These are phyloP conservation scores for Typhlomys cinereus DNA, from an alignment of 2,113 vertebrate genomes.

Conservation along the genomic window DNA sequence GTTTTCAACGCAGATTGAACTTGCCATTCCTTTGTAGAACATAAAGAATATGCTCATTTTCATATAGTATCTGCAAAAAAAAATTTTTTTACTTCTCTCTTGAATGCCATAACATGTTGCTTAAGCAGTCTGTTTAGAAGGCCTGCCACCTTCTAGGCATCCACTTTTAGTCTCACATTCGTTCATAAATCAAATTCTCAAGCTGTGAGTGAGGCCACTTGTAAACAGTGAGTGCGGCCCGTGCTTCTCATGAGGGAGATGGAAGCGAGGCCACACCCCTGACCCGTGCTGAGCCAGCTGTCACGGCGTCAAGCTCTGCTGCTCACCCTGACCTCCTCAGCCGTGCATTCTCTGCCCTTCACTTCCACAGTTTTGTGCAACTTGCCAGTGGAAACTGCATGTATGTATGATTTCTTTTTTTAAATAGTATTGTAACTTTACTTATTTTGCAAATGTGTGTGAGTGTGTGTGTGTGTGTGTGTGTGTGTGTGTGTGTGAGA, in stretches of 20 bases:
- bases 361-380: background rate
- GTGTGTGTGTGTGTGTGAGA: too few species aligned
- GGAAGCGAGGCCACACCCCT: too few species aligned
- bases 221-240: background rate
- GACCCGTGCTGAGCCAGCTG: background rate
- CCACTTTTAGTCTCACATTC: background rate
- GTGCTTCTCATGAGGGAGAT: too few species aligned
- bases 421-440: too few species aligned
- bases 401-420: background rate
- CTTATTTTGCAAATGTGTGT: too few species aligned
- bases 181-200: background rate
- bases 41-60: background rate
- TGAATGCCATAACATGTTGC: background rate
- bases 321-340: background rate
- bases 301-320: background rate
- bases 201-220: background rate
- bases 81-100: background rate
- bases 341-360: background rate
- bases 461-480: too few species aligned
- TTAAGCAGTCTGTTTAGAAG: background rate
- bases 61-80: background rate
- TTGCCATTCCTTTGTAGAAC: background rate
- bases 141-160: background rate
- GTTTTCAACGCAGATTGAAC: background rate
- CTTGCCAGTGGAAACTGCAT: background rate